Conservation (phyloP, 2,797 vertebrate genomes). For the Sandelia bainsii region DNA sequence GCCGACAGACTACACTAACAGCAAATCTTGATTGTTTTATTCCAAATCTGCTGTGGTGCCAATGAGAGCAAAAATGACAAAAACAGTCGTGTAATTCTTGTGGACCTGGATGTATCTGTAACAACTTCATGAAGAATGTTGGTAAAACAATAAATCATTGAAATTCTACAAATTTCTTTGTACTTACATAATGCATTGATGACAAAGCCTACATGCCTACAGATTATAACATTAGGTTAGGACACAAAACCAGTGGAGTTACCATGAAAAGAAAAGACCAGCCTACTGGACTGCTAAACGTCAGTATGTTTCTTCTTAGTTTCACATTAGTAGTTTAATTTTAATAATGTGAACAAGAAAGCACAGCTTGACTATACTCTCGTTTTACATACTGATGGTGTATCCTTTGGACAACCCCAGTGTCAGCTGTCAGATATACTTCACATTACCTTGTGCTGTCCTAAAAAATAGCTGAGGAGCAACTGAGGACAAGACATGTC, state of each 20-base stretch:
- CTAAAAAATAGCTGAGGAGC: not conserved
- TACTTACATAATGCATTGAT: no score
- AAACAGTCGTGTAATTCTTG: no score
- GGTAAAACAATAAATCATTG: not conserved
- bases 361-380: not conserved
- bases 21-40: not conserved
- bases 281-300: not conserved
- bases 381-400: not conserved
- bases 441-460: not conserved
- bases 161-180: not conserved
- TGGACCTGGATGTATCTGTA: no score
- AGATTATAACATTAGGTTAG: not conserved
- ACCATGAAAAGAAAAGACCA: not conserved
- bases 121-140: no score
- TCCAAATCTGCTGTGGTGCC: no score
- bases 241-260: not conserved
- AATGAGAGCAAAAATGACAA: not conserved
- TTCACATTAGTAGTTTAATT: not conserved
- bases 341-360: not conserved
- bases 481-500: not conserved
- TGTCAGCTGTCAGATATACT: not conserved
- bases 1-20: not conserved
- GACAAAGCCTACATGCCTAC: no score
- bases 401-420: not conserved
- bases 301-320: not conserved